These are phyloP conservation scores for Solenopsis invicta DNA, from an alignment of 1,140 invertebrate genomes.

Conservation along the genomic window DNA sequence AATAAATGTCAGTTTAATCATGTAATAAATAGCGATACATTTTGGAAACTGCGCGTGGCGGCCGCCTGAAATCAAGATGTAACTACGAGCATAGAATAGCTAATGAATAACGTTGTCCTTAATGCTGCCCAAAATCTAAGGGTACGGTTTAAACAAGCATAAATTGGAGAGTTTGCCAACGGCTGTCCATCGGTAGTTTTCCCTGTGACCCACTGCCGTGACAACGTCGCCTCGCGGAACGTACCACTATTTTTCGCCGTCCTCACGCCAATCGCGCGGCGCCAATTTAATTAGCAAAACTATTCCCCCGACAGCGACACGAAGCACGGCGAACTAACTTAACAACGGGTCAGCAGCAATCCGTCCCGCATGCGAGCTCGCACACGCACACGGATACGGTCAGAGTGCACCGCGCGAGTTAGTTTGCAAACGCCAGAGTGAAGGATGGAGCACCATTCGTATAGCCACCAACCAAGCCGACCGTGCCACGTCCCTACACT, in stretches of 20 bases:
- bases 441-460: constrained; percentile 61
- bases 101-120: constrained; percentile 1
- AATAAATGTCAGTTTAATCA: background rate
- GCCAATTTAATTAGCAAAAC: constrained; percentile 76
- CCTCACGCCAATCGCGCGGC: constrained; percentile 49
- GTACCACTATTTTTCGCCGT: constrained; percentile 59
- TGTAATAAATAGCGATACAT: background rate
- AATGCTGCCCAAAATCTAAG: background rate
- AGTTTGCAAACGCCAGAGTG: constrained; percentile 70
- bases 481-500: background rate
- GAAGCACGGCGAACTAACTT: constrained; percentile 75
- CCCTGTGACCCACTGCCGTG: constrained; percentile 50
- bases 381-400: constrained; percentile 48
- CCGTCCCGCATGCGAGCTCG: constrained; percentile 59
- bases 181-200: constrained; percentile 40
- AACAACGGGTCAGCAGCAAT: constrained; percentile 73
- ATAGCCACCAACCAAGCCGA: constrained; percentile 22
- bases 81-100: background rate
- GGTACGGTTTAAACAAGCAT: constrained; percentile 20
- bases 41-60: background rate
- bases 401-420: constrained; percentile 41
- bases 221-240: constrained; percentile 19
- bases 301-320: constrained; percentile 64
- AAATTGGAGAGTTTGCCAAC: constrained; percentile 60
- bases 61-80: background rate